These are phyloP conservation scores for Pelagia noctiluca DNA, from an alignment of 30 jellyfish, hydroid and myxozoan genomes.

Conservation along the genomic window DNA sequence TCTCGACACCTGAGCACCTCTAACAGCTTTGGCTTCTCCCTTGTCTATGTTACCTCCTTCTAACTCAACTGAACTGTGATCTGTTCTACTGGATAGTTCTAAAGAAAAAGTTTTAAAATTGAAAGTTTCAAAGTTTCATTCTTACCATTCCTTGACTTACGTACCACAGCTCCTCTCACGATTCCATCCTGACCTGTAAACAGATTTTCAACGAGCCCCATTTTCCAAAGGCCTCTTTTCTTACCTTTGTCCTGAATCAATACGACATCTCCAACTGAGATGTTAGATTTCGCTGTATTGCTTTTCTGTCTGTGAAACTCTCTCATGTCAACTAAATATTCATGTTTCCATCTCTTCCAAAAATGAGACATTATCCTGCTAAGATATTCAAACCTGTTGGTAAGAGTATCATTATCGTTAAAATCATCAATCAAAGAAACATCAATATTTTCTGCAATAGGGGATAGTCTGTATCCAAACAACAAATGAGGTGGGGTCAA, in stretches of 20 bases:
- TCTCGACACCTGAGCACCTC: too few species aligned
- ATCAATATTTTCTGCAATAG: background rate
- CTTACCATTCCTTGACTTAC: constrained; percentile 16
- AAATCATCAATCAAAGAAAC: background rate
- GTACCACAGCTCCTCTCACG: constrained; percentile 42
- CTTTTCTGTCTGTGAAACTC: constrained; percentile 30
- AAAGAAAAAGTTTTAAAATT: too few species aligned
- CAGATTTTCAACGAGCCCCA: constrained; percentile 21
- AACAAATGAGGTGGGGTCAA: constrained; percentile 53
- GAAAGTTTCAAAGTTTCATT: too few species aligned
- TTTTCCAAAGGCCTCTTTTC: constrained; percentile 22
- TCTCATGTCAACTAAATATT: constrained; percentile 16
- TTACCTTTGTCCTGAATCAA: too few species aligned
- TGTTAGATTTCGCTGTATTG: too few species aligned
- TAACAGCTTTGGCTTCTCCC: background rate
- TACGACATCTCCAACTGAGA: too few species aligned
- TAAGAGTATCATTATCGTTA: background rate
- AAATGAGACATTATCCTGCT: background rate
- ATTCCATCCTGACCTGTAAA: constrained; percentile 23
- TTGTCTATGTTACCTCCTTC: background rate
- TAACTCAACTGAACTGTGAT: too few species aligned
- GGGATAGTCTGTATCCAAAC: constrained; percentile 9
- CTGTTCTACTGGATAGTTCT: too few species aligned
- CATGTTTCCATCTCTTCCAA: constrained; percentile 27
- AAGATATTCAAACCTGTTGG: background rate